Percentiles rank a stretch among this genome's conserved stretches.
These are phyloP conservation scores for Meloidogyne floridensis DNA, from an alignment of 1,140 invertebrate genomes.

Conservation along the genomic window DNA sequence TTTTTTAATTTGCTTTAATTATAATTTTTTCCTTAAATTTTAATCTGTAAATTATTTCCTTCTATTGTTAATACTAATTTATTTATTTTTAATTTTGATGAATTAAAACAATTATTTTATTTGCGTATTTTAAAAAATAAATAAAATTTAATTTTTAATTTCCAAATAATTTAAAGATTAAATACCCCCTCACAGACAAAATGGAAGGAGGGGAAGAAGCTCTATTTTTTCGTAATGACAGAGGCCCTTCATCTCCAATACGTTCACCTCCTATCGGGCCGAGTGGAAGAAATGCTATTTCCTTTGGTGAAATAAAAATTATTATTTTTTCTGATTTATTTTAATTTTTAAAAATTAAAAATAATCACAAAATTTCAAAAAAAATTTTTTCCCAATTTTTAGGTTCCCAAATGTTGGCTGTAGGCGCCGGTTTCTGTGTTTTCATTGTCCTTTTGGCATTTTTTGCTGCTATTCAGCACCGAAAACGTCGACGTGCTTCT, in stretches of 20 bases:
- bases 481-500: slow-evolving; percentile 38
- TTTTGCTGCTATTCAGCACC: slow-evolving; percentile 46
- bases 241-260: slow-evolving; percentile 1
- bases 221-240: slow-evolving; percentile 4
- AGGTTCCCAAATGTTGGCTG: slow-evolving; percentile 45
- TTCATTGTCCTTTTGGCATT: slow-evolving; percentile 43
- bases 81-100: too few species aligned
- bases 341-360: not conserved
- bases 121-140: not conserved
- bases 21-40: too few species aligned
- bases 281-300: not conserved
- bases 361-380: not conserved
- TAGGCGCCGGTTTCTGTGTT: slow-evolving; percentile 43
- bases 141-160: not conserved
- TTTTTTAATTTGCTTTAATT: too few species aligned
- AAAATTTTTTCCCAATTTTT: not conserved
- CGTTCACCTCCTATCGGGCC: not conserved
- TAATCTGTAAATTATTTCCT: too few species aligned
- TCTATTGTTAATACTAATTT: too few species aligned
- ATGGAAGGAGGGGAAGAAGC: not conserved
- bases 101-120: too few species aligned
- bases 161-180: not conserved
- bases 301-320: not conserved
- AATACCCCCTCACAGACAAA: not conserved
- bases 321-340: not conserved